These are phyloP conservation scores for Serilophus lunatus DNA, from an alignment of 2,113 vertebrate species.

Conservation along the genomic window DNA sequence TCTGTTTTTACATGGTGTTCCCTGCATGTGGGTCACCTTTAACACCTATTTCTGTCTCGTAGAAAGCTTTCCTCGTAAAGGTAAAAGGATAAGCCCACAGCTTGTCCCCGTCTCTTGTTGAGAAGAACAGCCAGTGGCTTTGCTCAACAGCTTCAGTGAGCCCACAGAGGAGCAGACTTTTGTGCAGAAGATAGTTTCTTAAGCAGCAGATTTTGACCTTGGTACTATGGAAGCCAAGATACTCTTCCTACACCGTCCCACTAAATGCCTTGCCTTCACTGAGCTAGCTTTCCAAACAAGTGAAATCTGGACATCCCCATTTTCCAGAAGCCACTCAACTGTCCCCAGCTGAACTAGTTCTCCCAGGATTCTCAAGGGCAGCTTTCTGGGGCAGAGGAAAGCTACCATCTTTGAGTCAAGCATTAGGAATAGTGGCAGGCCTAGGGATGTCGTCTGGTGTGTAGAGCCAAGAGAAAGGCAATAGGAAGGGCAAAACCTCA, in stretches of 20 bases:
- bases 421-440: rapidly evolving
- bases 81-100: not conserved
- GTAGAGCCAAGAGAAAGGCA: not conserved
- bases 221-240: not conserved
- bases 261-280: not conserved
- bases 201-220: not conserved
- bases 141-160: not conserved
- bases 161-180: not conserved
- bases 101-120: not conserved
- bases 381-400: not conserved
- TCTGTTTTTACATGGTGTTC: not conserved
- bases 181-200: too few relatives aligned
- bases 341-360: not conserved
- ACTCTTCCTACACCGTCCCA: not conserved
- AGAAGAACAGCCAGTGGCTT: not conserved
- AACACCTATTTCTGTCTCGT: not conserved
- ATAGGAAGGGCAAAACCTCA: not conserved
- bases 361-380: not conserved
- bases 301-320: not conserved
- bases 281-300: not conserved
- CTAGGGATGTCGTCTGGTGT: not conserved
- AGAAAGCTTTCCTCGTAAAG: not conserved
- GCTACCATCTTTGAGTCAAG: not conserved
- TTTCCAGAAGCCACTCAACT: not conserved
- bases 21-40: not conserved